These are phyloP conservation scores for Drosophila maculinotata DNA, from an alignment of 2,888 invertebrate genomes.

Conservation along the genomic window DNA sequence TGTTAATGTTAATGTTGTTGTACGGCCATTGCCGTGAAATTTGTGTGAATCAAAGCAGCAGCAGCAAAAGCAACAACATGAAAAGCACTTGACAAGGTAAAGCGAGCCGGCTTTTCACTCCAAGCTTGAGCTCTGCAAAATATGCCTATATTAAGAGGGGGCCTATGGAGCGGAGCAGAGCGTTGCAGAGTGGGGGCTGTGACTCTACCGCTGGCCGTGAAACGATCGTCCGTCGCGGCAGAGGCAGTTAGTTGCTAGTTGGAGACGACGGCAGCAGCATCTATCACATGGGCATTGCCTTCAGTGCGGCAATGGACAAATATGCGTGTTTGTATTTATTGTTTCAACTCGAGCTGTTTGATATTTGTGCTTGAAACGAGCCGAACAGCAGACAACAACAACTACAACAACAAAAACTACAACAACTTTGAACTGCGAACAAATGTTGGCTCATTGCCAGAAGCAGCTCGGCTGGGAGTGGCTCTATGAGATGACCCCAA, in stretches of 20 bases:
- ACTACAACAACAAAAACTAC: constrained; percentile 6
- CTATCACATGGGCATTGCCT: constrained; percentile 64
- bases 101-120: constrained; percentile 68
- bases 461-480: constrained; percentile 29
- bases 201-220: constrained; percentile 64
- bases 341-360: constrained; percentile 64
- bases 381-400: constrained; percentile 22
- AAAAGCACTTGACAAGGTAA: constrained; percentile 65
- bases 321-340: constrained; percentile 72
- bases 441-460: constrained; percentile 44
- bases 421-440: constrained; percentile 1
- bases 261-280: constrained; percentile 22
- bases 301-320: constrained; percentile 62
- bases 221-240: constrained; percentile 43
- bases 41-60: constrained; percentile 74
- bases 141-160: constrained; percentile 66
- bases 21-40: constrained; percentile 75
- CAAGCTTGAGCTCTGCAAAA: constrained; percentile 61
- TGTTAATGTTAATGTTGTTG: constrained; percentile 11
- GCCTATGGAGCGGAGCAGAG: constrained; percentile 1
- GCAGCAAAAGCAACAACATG: constrained; percentile 18
- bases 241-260: constrained; percentile 1
- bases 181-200: background rate
- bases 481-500: constrained; percentile 36
- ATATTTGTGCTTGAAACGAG: constrained; percentile 49